Base-by-base conservation (phyloP, 2,888 invertebrate species). In the Caenorhabditis sp. region DNA sequence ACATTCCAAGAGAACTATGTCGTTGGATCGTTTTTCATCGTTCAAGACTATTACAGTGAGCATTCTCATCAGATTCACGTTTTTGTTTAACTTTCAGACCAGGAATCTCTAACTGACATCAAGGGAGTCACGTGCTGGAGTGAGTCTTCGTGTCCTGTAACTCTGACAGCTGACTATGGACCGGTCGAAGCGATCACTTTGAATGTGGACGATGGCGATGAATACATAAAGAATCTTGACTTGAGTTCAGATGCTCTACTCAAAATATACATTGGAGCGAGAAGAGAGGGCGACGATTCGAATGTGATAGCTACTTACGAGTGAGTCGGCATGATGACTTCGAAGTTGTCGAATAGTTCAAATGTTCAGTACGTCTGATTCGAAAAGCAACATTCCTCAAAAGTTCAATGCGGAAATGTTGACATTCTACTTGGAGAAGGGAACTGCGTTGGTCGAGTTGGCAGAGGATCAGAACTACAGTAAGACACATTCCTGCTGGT, bases 121-220 rank as follows among this genome's bases (percentile, higher is more conserved):
- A 51, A 28, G 35, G 74, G 74, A 28, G 53, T 76, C 13, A 76
- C 67, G 3, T 76, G 74, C 35, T 67, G 67, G 74, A 76, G 67
- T 35, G 26, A 67, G 11, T 40, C 67, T 2, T 76, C 74, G n/a
- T 76, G 74, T 22, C 67, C 67, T 15, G 51, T 76, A 1, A 76
- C 74, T 3, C 20, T 76, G 13, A 53, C 67, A 32, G 74, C 74
- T n/a, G 24, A 26, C 8, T 60, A 67, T 13, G 74, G 74, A 40
- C 74, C 74, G 9, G 74, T 65, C 24, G 51, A 67, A 13, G 65
- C 74, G 24, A 76, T 76, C 60, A 67, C 67, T 15, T 28, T 67
- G 44, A 76, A 76, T 28, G 2, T n/a, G 2, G 67, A 60, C 15
- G 67, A 76, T 44, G 60, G 61, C 3, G 51, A 67, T 40, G 67